A percentile compares a stretch with the other conserved stretches of the same genome.
These are phyloP conservation scores for Zaprionus camerounensis DNA, from an alignment of 1,140 invertebrate genomes.

Conservation along the genomic window DNA sequence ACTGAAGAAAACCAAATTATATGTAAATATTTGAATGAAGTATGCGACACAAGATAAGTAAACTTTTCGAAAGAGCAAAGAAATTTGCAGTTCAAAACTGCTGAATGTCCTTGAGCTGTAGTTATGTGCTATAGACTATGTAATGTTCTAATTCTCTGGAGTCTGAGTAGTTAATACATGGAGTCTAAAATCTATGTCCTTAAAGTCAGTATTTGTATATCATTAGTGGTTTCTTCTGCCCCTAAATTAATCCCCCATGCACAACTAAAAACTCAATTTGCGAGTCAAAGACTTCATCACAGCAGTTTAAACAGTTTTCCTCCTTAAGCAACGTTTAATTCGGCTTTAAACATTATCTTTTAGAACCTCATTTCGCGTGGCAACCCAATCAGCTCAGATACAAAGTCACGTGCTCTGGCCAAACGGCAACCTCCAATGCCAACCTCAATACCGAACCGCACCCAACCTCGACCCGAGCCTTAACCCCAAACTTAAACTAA, in stretches of 20 bases:
- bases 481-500: slow-evolving; percentile 19
- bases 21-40: background rate
- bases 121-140: too few relatives aligned
- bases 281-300: background rate
- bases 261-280: background rate
- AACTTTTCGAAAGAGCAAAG: background rate
- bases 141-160: too few relatives aligned
- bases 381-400: slow-evolving; percentile 28
- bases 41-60: background rate
- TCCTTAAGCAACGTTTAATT: background rate
- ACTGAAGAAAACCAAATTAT: background rate
- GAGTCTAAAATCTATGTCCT: too few relatives aligned
- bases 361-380: slow-evolving; percentile 4
- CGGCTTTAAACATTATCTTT: slow-evolving; percentile 15
- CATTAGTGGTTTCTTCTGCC: background rate
- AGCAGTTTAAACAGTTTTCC: background rate
- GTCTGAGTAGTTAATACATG: too few relatives aligned
- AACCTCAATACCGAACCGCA: background rate
- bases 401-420: background rate
- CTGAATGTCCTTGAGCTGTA: too few relatives aligned
- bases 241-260: background rate
- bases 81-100: background rate
- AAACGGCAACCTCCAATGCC: slow-evolving; percentile 2
- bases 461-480: slow-evolving; percentile 1
- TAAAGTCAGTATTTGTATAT: background rate